Evolutionary conservation across 2,797 vertebrate genomes (phyloP), one percentile per base, ranked within the genome.

Genomic region (Onychomys arenicola): DNA sequence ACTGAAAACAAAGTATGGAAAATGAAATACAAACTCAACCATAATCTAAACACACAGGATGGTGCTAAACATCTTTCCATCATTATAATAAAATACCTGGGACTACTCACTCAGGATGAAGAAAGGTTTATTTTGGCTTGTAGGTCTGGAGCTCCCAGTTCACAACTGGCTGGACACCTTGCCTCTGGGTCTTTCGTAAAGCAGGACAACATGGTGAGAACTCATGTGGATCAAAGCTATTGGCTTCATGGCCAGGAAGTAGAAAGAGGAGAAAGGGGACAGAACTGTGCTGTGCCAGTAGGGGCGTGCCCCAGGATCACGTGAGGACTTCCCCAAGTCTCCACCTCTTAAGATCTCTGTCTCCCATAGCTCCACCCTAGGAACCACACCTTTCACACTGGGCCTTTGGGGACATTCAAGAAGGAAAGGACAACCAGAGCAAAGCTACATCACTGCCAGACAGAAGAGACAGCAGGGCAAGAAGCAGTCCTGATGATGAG

Each of bases 401-500:
- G 23, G 25, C 14, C 67, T 57, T 88, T 37, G 19, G 13, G 43
- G 8, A 27, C 46, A 40, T 19, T 61, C 7, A 46, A 61, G 52
- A 46, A n/a, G 13, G 14, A 83, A n/a, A 49, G 32, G 21, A 27
- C 2, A 75, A 40, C 43, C 34, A 32, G 11, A 11, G 59, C 19
- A 8, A 37, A 83, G 27, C 65, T 17, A 27, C 19, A 14, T 12
- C 43, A 91, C 6, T 57, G 69, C 52, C 21, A n/a, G 16, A 85
- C n/a, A 89, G 69, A 89, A 90, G 10, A 77, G 17, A 65, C 75
- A 83, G 76, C n/a, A 96, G 86, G n/a, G 34, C 27, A 86, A 80
- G 63, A 63, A 9, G 27, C 63, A 23, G 61, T 65, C 52, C 57
- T 67, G 34, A 7, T 75, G 78, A 80, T 40, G n/a, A 40, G 55